Percentiles rank a stretch among this genome's conserved stretches.
Conservation (phyloP, 2,888 invertebrate species). For the Euplagia quadripunctaria region DNA sequence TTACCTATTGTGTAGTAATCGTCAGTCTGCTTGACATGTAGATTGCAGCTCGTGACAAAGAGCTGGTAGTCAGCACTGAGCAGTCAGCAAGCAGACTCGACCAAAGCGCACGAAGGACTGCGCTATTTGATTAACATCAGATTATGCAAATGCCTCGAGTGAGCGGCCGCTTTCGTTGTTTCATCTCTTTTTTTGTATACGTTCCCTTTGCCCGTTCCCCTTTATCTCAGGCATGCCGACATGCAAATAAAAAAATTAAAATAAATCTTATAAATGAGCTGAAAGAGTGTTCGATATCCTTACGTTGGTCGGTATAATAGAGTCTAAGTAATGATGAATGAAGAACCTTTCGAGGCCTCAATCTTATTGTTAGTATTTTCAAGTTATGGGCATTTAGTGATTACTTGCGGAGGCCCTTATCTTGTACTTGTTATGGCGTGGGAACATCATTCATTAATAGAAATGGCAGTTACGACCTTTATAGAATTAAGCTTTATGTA, state of each 20-base stretch:
- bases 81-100: constrained; percentile 32
- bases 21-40: constrained; percentile 29
- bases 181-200: constrained; percentile 78
- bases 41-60: constrained; percentile 41
- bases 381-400: constrained; percentile 61
- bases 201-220: constrained; percentile 72
- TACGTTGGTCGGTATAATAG: constrained; percentile 76
- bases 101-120: constrained; percentile 61
- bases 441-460: constrained; percentile 56
- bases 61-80: constrained; percentile 18
- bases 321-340: constrained; percentile 81
- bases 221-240: constrained; percentile 85
- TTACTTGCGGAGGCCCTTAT: constrained; percentile 59
- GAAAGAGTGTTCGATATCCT: constrained; percentile 79
- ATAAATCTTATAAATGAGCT: constrained; percentile 82
- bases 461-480: constrained; percentile 20
- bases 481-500: constrained; percentile 3
- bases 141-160: constrained; percentile 85
- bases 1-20: constrained; percentile 24
- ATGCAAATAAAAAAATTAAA: constrained; percentile 78
- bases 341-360: constrained; percentile 69
- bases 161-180: constrained; percentile 84
- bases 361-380: constrained; percentile 70
- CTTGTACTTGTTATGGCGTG: constrained; percentile 63
- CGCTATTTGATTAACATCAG: constrained; percentile 86